Conservation (phyloP, 1,140 invertebrate genomes). For the Lutraria rhynchaena region DNA sequence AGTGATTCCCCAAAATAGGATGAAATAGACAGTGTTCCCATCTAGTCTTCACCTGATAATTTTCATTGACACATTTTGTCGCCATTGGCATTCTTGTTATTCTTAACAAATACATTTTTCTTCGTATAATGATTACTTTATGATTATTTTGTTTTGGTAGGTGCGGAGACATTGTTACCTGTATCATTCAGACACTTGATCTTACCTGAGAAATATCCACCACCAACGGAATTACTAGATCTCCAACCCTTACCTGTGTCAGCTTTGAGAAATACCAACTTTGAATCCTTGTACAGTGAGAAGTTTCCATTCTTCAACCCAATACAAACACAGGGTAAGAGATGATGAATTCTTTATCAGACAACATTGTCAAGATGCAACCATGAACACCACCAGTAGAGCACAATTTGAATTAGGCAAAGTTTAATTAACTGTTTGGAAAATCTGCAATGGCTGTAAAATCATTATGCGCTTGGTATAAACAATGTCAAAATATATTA, state of each 20-base stretch:
- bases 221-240: constrained; percentile 98
- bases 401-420: neutral
- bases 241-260: constrained; percentile 96
- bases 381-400: no score
- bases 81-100: no score
- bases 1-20: no score
- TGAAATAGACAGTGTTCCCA: no score
- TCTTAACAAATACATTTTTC: no score
- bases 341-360: neutral
- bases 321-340: constrained; percentile 95
- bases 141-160: no score
- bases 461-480: neutral
- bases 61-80: no score
- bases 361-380: no score
- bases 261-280: constrained; percentile 90
- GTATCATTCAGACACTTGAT: constrained; percentile 99
- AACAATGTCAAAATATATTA: neutral
- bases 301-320: constrained; percentile 98
- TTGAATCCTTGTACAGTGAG: constrained; percentile 92
- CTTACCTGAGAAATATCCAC: constrained; percentile 98
- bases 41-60: no score
- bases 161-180: constrained; percentile 96
- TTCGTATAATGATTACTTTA: no score
- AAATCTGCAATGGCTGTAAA: neutral
- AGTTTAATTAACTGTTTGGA: neutral